Evolutionary conservation across 2,113 vertebrate species (phyloP).

Genomic region (Pedionomus torquatus): DNA sequence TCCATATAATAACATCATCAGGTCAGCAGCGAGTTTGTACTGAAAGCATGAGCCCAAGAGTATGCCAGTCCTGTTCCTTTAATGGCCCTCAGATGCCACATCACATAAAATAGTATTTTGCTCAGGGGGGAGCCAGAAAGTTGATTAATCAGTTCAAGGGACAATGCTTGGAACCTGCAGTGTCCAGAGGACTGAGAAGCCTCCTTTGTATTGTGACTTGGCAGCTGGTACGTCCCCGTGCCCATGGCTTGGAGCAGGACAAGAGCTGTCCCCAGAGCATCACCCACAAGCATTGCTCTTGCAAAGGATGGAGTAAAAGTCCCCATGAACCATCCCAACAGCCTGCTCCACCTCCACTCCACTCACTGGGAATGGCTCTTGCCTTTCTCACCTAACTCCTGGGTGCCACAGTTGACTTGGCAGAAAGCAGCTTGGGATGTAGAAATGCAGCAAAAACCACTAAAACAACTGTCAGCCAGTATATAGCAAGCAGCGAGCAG

Average conservation of each 20-base stretch:
- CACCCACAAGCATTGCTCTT: fast-evolving
- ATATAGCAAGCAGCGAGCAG: fast-evolving
- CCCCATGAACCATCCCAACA: fast-evolving
- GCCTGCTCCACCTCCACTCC: not conserved
- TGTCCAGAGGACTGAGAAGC: not conserved
- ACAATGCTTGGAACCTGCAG: not conserved
- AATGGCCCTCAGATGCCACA: not conserved
- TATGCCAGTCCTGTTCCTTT: not conserved
- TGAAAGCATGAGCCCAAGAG: not conserved
- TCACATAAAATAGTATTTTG: not conserved
- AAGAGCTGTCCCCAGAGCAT: fast-evolving
- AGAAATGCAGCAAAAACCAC: not conserved
- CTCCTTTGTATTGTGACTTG: not conserved
- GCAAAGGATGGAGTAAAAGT: not conserved
- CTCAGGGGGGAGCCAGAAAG: not conserved
- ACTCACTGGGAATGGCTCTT: not conserved
- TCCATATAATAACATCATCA: not conserved
- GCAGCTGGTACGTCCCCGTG: not conserved
- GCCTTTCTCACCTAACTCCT: not conserved
- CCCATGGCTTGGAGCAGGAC: not conserved
- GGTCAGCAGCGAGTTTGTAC: not conserved
- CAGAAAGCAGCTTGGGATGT: not conserved
- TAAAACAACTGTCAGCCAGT: not conserved
- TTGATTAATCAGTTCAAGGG: not conserved
- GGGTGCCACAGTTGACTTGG: not conserved